Percentiles rank a stretch among this genome's conserved stretches.
Evolutionary conservation across 2,113 vertebrate genomes (phyloP).

Genomic region (Zingel zingel): DNA sequence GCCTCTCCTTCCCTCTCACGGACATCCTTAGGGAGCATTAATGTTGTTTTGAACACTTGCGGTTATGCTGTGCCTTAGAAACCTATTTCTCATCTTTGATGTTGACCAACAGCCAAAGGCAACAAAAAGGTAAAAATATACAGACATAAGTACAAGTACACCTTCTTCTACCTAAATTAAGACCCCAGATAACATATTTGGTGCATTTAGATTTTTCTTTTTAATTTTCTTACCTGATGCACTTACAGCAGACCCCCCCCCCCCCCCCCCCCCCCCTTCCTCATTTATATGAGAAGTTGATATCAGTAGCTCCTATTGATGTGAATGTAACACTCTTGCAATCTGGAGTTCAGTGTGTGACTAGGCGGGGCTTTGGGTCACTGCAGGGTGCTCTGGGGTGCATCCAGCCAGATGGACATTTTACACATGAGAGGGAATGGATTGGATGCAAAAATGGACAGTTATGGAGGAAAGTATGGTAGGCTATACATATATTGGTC

Average conservation of each 20-base stretch:
- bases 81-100: conserved; percentile 58
- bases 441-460: conserved; percentile 73
- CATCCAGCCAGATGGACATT: conserved; percentile 64
- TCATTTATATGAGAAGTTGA: not conserved
- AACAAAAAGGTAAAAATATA: conserved; percentile 53
- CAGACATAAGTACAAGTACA: conserved; percentile 36
- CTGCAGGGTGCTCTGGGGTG: conserved; percentile 19
- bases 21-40: conserved; percentile 32
- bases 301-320: conserved; percentile 2
- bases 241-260: not conserved
- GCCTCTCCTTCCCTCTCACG: conserved; percentile 24
- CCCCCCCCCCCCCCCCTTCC: too few relatives aligned
- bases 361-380: conserved; percentile 20
- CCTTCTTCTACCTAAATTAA: not conserved
- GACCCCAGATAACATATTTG: not conserved
- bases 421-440: conserved; percentile 64
- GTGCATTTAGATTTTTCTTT: not conserved
- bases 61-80: conserved; percentile 30
- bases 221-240: not conserved
- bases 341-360: conserved; percentile 15
- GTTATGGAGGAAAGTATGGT: conserved; percentile 70
- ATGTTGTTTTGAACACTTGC: conserved; percentile 61
- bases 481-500: conserved; percentile 69
- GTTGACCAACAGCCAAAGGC: conserved; percentile 39
- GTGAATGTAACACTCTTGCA: conserved; percentile 23